Conservation (phyloP, 2,797 vertebrate genomes). For the Enteromius radiatus region DNA sequence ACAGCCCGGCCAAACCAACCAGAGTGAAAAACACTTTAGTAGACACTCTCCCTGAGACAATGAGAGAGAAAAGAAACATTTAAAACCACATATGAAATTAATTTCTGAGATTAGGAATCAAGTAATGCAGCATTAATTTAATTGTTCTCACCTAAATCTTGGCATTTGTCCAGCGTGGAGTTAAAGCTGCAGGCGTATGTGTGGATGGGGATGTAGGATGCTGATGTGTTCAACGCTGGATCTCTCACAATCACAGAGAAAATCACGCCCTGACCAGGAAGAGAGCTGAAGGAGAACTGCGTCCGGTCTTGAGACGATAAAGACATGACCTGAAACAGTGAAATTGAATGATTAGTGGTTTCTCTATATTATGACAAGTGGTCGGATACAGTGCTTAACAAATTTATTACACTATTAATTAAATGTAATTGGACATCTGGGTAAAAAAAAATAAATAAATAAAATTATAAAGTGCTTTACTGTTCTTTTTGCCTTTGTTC, state of each 20-base stretch:
- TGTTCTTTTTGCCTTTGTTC: no score
- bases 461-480: no score
- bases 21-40: slow-evolving; percentile 91
- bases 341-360: not conserved
- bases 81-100: not conserved
- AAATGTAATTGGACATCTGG: not conserved
- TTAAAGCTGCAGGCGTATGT: slow-evolving; percentile 91
- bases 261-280: slow-evolving; percentile 90
- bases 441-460: not conserved
- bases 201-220: slow-evolving; percentile 90
- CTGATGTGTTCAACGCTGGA: slow-evolving; percentile 84
- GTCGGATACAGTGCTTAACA: not conserved
- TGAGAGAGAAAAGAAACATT: slow-evolving; percentile 62
- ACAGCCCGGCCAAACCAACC: slow-evolving; percentile 85
- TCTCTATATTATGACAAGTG: not conserved
- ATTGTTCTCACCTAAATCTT: slow-evolving; percentile 81
- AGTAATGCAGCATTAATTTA: not conserved
- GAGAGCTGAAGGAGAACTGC: slow-evolving; percentile 81
- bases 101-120: not conserved
- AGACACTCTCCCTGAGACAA: slow-evolving; percentile 81
- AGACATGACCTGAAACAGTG: slow-evolving; percentile 76
- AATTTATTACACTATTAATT: not conserved
- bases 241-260: slow-evolving; percentile 91
- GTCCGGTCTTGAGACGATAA: slow-evolving; percentile 80
- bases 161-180: slow-evolving; percentile 79